phyloP scores from a whole-genome alignment of 2,888 invertebrate species.

The Eledone cirrhosa region DNA sequence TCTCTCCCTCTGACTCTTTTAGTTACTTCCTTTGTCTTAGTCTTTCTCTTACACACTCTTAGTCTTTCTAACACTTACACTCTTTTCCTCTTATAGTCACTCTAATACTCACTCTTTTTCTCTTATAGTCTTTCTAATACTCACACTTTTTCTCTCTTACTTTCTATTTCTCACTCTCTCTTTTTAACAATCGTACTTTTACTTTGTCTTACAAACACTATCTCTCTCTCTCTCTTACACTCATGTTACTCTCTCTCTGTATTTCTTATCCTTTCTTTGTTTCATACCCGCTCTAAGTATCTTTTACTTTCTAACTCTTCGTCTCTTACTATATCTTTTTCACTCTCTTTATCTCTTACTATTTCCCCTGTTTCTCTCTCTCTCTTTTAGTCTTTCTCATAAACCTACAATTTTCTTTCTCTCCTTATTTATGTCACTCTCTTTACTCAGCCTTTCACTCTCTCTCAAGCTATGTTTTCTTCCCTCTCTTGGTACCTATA shows the following conservation, averaged over 20 bases:
- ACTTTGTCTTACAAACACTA: not conserved
- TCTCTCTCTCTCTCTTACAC: not conserved
- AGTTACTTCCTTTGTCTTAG: too few relatives aligned
- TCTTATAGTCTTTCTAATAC: too few relatives aligned
- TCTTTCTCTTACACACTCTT: not conserved
- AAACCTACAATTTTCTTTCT: not conserved
- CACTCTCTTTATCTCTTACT: not conserved
- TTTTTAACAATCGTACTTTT: not conserved
- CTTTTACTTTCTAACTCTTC: not conserved
- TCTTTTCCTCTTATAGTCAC: too few relatives aligned
- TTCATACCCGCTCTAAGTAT: not conserved
- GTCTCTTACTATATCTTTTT: not conserved
- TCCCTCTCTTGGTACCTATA: not conserved
- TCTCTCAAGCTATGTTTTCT: not conserved
- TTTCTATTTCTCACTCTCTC: not conserved
- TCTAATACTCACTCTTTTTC: too few relatives aligned
- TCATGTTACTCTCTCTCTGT: not conserved
- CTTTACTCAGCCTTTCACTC: not conserved
- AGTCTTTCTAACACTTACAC: not conserved
- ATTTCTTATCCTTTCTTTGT: not conserved
- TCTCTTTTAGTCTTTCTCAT: not conserved
- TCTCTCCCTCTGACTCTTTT: too few relatives aligned
- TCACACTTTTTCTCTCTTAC: not conserved
- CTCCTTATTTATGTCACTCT: not conserved
- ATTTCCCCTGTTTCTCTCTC: not conserved